Evolutionary conservation across 2,797 vertebrate species (phyloP), one percentile per base, ranked within the genome.

Genomic region (Crocodylus rhombifer): DNA sequence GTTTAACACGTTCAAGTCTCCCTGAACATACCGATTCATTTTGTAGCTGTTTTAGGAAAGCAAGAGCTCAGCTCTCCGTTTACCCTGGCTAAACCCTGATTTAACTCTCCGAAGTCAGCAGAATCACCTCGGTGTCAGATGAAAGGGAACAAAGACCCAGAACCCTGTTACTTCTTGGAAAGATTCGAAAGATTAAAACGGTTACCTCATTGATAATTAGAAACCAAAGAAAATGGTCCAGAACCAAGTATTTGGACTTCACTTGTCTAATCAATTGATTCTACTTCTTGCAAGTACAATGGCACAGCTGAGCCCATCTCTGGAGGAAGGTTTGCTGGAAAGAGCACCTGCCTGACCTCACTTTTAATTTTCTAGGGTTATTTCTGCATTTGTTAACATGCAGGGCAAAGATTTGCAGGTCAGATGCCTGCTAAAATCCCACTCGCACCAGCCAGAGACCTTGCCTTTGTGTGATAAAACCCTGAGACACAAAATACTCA

Each of bases 1-100:
- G 95, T 97, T 97, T 97, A 97, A 95, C 94, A 96, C 90, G 93
- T 96, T 97, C 94, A 80, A 95, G 92, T 94, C 95, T 94, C 94
- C 93, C 65, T 96, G 65, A 95, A 97, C 95, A 97, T 94, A 97
- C 87, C 80, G 87, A 96, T 95, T 90, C 94, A 94, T 96, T 94
- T 95, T 96, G 95, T 94, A 92, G 95, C 93, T 91, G 94, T 92
- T 95, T 94, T 93, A 96, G 95, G 90, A 96, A 71, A 91, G 95
- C 86, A 88, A 36, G 90, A n/a, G 10, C 63, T 30, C 63, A 57
- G 13, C 16, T 21, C n/a, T 33, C 51, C 23, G 9, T 20, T 67
- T 20, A 7, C 7, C 9, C 62, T 25, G n/a, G 5, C 30, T 4
- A 15, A 26, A 42, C 5, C 7, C 12, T 4, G 36, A 28, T 51